Evolutionary conservation across 2,888 invertebrate species (phyloP).

Genomic region (Abrostola tripartita): DNA sequence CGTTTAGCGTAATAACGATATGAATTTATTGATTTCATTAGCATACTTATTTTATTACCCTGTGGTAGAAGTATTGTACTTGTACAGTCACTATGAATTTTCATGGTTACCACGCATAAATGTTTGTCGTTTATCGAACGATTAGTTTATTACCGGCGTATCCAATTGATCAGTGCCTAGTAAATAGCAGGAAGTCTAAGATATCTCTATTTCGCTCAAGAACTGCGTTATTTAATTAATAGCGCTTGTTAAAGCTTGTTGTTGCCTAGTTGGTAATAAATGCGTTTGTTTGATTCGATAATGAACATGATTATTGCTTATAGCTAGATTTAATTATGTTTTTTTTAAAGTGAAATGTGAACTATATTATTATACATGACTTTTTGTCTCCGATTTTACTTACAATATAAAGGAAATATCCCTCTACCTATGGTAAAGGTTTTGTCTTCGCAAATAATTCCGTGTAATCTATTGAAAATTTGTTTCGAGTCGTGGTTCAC

Average conservation of each 20-base stretch:
- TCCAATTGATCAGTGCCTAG: not conserved
- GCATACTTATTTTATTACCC: slow-evolving; percentile 12
- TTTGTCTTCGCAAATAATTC: no score
- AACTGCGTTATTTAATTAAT: not conserved
- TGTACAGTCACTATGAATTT: slow-evolving; percentile 2
- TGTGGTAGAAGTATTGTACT: slow-evolving; percentile 13
- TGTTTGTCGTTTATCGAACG: not conserved
- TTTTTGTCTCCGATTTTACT: no score
- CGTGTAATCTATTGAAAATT: no score
- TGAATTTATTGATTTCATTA: slow-evolving; percentile 31
- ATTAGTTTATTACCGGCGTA: not conserved
- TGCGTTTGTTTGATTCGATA: no score
- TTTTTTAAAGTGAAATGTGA: not conserved
- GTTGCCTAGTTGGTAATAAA: no score
- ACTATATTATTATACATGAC: not conserved
- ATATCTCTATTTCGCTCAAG: not conserved
- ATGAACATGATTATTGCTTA: no score
- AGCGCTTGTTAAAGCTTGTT: not conserved
- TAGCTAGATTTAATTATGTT: not conserved
- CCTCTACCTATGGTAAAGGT: no score
- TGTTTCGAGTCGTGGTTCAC: no score
- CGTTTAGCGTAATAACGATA: not conserved
- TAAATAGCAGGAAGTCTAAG: not conserved
- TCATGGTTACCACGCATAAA: not conserved
- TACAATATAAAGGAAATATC: no score